Evolutionary conservation across 2,797 vertebrate genomes (phyloP), one percentile per base, ranked within the genome.

Genomic region (Coregonus sp.): DNA sequence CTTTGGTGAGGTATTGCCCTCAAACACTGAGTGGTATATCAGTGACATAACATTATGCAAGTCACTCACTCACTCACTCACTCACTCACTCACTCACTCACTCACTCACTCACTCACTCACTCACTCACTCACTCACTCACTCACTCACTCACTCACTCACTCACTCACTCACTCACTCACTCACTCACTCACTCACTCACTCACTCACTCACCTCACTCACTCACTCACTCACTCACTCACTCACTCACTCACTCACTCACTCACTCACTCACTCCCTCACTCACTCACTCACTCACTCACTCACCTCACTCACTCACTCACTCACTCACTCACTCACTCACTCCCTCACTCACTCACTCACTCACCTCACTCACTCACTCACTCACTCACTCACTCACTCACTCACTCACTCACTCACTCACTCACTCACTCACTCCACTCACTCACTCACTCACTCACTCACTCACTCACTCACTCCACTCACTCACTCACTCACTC

Each of bases 41-140:
- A 75, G 56, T 29, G 59, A 77, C 78, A 61, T 69, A 73, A 81
- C 74, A 85, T 82, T 82, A 52, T 2, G 35, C 56, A 81, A 86
- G 65, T 81, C 14, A 31, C 63, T 70, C 52, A 59, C 56, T 37
- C 54, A 75, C n/a, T 65, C 1, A 51, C 50, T 63, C 18, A 18
- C n/a, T n/a, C 74, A 5, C 78, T 73, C 63, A 29, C 50, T 63
- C 15, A 52, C 59, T 18, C 69, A 40, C 66, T 16, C 31, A 2
- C 50, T 20, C 74, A 20, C 20, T 40, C 67, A 35, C 12, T 11
- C 33, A 20, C 14, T 14, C 54, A 33, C 72, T 65, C 54, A 37
- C 37, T 47, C 37, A 33, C 67, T 65, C 35, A 52, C 37, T 65
- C n/a, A 50, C 72, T 70, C 77, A 74, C 52, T 47, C n/a, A 69